Evolutionary conservation across 2,888 invertebrate genomes (phyloP), one percentile per base, ranked within the genome.

Genomic region (Amiota minor): DNA sequence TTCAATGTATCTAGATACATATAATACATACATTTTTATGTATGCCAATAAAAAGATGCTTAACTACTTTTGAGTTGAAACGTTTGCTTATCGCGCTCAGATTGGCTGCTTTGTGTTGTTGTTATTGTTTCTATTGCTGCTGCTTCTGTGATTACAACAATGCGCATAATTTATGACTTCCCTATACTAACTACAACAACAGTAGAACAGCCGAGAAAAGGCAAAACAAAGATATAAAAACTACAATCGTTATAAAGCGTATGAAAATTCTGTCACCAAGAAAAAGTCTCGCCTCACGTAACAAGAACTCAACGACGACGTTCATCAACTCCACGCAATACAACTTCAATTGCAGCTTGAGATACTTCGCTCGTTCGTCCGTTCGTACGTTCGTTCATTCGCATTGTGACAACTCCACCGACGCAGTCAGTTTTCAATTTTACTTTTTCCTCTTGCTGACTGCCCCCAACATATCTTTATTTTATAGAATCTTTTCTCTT

Each of bases 151-250:
- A 56, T 69, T 69, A 56, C 55, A 16, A 18, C 12, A 35, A 53
- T 70, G 70, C 46, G 47, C 85, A 86, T 86, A 86, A 83, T 83
- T 83, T 83, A 83, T 83, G 83, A 84, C 83, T 83, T 83, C 83
- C 83, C 84, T 77, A 75, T n/a, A n/a, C n/a, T n/a, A n/a, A n/a
- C 73, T 53, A 16, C 16, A 53, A 59, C 59, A 20, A 20, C 59
- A 20, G 4, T 0, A 59, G 2, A 59, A 20, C 45, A 47, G 14
- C 16, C 6, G 56, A 9, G n/a, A 55, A 55, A 55, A 35, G 11
- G 16, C 18, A 55, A 68, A 53, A 10, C n/a, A n/a, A 50, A 50
- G n/a, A 65, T 68, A 20, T 14, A 18, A 62, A 20, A 59, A 18
- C 9, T 62, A 35, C 23, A 62, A 62, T 14, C 0, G 45, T 12